Evolutionary conservation across 2,888 invertebrate genomes (phyloP).

Genomic region (Amphipyra berbera): DNA sequence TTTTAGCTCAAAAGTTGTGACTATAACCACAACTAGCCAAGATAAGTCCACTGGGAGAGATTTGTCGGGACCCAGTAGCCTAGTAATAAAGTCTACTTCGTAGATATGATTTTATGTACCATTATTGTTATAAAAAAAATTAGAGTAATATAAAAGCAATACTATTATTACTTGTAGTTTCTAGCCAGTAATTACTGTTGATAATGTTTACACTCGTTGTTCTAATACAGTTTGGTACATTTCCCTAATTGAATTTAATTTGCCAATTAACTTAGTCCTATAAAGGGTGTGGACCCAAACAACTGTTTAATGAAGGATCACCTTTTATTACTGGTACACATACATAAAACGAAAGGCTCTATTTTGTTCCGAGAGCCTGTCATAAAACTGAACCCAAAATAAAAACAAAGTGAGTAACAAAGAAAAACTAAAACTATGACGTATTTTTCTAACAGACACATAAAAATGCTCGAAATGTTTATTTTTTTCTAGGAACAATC

Average conservation of each 20-base stretch:
- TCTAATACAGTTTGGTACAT: constrained; percentile 40
- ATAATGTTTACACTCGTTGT: background rate
- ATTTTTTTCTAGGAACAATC: background rate
- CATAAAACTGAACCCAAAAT: constrained; percentile 41
- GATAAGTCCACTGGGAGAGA: constrained; percentile 27
- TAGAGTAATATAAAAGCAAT: background rate
- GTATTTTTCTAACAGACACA: constrained; percentile 1
- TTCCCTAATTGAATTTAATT: constrained; percentile 69
- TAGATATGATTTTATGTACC: constrained; percentile 10
- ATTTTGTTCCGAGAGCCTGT: constrained; percentile 37
- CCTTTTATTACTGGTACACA: constrained; percentile 51
- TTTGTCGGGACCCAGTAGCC: constrained; percentile 18
- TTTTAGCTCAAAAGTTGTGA: constrained; percentile 25
- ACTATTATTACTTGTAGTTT: background rate
- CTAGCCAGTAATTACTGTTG: background rate
- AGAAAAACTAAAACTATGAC: constrained; percentile 18
- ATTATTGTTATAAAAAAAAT: background rate
- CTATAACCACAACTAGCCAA: constrained; percentile 15
- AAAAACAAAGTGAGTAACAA: constrained; percentile 23
- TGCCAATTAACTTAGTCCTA: constrained; percentile 67
- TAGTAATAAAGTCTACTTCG: constrained; percentile 7
- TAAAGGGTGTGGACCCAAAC: constrained; percentile 59
- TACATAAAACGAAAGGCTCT: constrained; percentile 50
- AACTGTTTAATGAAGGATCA: constrained; percentile 45
- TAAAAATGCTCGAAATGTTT: constrained; percentile 6